phyloP scores from a whole-genome alignment of 2,888 invertebrate genomes.

The Litoditis marina region DNA sequence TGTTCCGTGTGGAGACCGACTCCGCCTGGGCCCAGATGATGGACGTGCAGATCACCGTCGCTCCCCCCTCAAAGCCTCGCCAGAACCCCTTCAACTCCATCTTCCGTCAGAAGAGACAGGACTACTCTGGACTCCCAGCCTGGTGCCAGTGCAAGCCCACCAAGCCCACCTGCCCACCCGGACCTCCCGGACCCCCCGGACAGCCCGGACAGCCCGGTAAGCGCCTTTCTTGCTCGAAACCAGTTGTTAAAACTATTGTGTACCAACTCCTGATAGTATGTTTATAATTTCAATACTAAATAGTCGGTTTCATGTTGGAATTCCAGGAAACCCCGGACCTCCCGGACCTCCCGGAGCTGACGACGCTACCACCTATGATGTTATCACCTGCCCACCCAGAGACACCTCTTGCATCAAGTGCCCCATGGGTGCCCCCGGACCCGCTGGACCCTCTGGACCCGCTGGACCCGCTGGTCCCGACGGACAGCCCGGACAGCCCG shows the following conservation, averaged over 20 bases:
- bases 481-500: constrained; percentile 18
- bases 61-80: constrained; percentile 52
- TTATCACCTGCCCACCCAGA: constrained; percentile 42
- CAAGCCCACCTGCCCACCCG: constrained; percentile 46
- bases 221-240: too few relatives aligned
- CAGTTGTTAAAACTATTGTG: too few relatives aligned
- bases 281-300: too few relatives aligned
- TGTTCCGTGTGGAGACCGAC: constrained; percentile 51
- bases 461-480: constrained; percentile 31
- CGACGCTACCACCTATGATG: constrained; percentile 40
- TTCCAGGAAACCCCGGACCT: constrained; percentile 33
- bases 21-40: constrained; percentile 51
- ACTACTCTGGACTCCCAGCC: constrained; percentile 43
- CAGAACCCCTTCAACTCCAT: constrained; percentile 44
- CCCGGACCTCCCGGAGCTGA: constrained; percentile 44
- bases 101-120: constrained; percentile 48
- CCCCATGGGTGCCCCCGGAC: constrained; percentile 20
- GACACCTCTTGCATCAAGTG: constrained; percentile 42
- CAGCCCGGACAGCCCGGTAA: constrained; percentile 45
- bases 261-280: too few relatives aligned
- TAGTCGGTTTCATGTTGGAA: too few relatives aligned
- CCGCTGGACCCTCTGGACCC: constrained; percentile 36
- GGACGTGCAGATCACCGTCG: constrained; percentile 50
- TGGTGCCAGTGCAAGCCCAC: constrained; percentile 49
- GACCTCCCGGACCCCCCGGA: constrained; percentile 48